phyloP scores from a whole-genome alignment of 2,797 vertebrate species.

The Taeniopygia guttata region DNA sequence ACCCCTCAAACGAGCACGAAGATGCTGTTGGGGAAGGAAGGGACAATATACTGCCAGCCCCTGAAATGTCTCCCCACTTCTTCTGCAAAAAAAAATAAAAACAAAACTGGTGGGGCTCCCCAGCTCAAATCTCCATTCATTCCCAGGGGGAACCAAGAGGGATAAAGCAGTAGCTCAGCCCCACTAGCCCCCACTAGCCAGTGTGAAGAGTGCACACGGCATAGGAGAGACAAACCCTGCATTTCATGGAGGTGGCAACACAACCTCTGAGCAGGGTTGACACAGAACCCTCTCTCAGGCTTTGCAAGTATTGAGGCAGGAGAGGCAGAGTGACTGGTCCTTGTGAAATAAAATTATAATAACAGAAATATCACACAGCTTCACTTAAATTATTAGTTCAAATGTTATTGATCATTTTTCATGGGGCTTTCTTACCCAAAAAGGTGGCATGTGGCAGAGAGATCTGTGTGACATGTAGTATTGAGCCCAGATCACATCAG shows the following conservation, averaged over 20 bases:
- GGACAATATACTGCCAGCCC: not conserved
- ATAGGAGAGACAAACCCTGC: fast-evolving
- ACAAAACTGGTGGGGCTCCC: not conserved
- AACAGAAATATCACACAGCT: not conserved
- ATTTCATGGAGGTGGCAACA: not conserved
- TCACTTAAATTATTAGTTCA: not conserved
- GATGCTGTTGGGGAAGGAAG: not conserved
- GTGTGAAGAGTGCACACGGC: not conserved
- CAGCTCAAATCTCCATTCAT: not conserved
- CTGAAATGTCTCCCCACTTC: not conserved
- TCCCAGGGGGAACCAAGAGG: not conserved
- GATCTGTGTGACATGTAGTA: not conserved
- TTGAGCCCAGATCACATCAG: not conserved
- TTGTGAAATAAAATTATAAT: not conserved
- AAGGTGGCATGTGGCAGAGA: not conserved
- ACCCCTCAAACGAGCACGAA: fast-evolving
- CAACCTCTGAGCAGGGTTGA: fast-evolving
- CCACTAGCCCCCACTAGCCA: not conserved
- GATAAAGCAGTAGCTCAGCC: not conserved
- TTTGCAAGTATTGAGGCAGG: not conserved
- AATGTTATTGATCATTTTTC: not conserved
- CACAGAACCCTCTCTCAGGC: not conserved
- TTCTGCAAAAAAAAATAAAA: not conserved
- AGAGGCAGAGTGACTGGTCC: not conserved
- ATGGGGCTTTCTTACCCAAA: not conserved